Evolutionary conservation across 2,797 vertebrate genomes (phyloP).

Genomic region (Rhabdophis nuchalis): DNA sequence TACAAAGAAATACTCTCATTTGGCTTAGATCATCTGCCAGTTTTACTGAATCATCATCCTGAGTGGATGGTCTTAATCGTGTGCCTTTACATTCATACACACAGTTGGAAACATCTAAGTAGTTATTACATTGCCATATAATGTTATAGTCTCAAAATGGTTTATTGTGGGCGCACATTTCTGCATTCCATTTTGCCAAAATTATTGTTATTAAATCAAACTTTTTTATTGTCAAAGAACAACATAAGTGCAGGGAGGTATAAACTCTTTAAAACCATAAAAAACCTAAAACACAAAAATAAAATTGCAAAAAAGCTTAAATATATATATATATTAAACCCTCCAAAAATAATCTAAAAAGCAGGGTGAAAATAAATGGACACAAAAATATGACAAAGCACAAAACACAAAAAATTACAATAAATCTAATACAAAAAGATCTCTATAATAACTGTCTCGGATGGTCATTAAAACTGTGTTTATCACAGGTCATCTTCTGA

Average conservation of each 20-base stretch:
- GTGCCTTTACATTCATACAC: neutral
- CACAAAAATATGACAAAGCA: neutral
- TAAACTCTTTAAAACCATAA: neutral
- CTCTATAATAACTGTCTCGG: neutral
- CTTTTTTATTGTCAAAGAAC: neutral
- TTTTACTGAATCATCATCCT: neutral
- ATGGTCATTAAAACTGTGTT: neutral
- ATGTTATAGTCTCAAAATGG: neutral
- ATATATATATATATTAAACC: no score
- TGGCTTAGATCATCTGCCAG: neutral
- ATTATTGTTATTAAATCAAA: neutral
- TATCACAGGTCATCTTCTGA: neutral
- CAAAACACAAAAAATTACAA: neutral
- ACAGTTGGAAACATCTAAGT: neutral
- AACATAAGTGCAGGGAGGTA: neutral
- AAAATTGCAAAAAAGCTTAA: neutral
- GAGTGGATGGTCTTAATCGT: neutral
- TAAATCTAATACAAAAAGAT: neutral
- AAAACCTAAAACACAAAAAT: neutral
- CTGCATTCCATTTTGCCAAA: neutral
- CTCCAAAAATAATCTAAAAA: neutral
- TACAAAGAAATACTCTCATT: neutral
- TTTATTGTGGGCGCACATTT: no score
- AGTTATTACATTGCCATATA: neutral
- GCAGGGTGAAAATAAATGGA: neutral